Base-by-base conservation (phyloP, 2,113 vertebrate species). In the Gymnorhina tibicen region DNA sequence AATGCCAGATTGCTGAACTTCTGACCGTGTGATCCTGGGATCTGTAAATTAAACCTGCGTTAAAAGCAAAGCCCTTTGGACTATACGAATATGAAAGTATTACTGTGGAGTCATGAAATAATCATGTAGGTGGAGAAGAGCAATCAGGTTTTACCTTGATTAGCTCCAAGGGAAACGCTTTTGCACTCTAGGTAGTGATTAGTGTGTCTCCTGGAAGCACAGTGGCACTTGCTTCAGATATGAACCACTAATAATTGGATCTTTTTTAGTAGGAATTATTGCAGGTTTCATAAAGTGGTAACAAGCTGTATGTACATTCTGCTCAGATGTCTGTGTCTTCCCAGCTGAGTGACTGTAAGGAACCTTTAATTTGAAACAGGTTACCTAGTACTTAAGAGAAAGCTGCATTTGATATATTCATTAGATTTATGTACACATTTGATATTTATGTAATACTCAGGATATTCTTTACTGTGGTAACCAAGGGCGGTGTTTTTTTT, bases 31-130 rank as follows among this genome's bases (percentile, higher is more conserved):
- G 55, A 93, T 95, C 92, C 91, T 97, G 94, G 76, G 59, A 95
- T 92, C 87, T 89, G 26, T 98, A 98, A 98, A 97, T 97, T 96
- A 97, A 98, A 98, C 95, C 52, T 97, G 95, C 95, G 91, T 98
- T 96, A 94, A 97, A 97, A 93, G 76, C 70, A 67, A 86, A 92
- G 32, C 10, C 13, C 55, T 90, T 89, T 69, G 63, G 85, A 90
- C 49, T 82, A 6, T 46, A 37, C 0, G 1, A 87, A 69, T 95
- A 92, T 85, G 56, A 18, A 82, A 84, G 39, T 76, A n/a, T 73
- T 78, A 42, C 41, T 88, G 28, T 88, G 58, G 35, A 92, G 74
- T 81, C 39, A 53, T 53, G 44, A 84, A 95, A 76, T 81, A 59
- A 76, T 85, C 27, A 58, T 26, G 27, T 53, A 85, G 85, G 91